Conservation (phyloP, 2,113 vertebrate species). For the Sigmodon hispidus region DNA sequence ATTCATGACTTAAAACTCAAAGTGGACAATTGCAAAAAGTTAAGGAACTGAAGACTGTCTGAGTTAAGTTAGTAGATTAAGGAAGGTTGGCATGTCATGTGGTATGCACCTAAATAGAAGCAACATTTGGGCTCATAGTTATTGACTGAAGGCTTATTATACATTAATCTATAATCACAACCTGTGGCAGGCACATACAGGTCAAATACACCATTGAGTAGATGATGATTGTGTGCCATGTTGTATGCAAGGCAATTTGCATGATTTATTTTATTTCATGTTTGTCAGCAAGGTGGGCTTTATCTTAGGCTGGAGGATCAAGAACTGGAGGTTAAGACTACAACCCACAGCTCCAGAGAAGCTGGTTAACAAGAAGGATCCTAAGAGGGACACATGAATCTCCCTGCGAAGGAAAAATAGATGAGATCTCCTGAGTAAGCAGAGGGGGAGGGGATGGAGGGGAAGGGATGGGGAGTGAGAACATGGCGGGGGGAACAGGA, state of each 20-base stretch:
- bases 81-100: not conserved
- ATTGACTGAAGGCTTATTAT: conserved; percentile 1
- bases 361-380: too few relatives aligned
- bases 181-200: not conserved
- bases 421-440: too few relatives aligned
- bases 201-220: conserved; percentile 35
- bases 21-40: conserved; percentile 54
- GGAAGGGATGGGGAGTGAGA: too few relatives aligned
- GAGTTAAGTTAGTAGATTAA: not conserved
- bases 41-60: not conserved
- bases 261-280: conserved; percentile 43
- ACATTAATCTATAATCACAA: not conserved
- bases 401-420: too few relatives aligned
- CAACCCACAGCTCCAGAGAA: not conserved
- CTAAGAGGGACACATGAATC: too few relatives aligned
- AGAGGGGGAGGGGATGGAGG: too few relatives aligned
- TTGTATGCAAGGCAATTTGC: not conserved
- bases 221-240: not conserved
- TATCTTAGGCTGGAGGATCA: not conserved
- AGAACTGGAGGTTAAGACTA: not conserved
- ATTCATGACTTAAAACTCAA: conserved; percentile 68
- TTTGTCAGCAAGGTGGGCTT: not conserved
- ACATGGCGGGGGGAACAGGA: too few relatives aligned
- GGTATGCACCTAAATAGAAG: conserved; percentile 1
- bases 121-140: not conserved